Evolutionary conservation across 1,140 invertebrate genomes (phyloP), one percentile per base, ranked within the genome.

Genomic region (Lordiphosa mommai): DNA sequence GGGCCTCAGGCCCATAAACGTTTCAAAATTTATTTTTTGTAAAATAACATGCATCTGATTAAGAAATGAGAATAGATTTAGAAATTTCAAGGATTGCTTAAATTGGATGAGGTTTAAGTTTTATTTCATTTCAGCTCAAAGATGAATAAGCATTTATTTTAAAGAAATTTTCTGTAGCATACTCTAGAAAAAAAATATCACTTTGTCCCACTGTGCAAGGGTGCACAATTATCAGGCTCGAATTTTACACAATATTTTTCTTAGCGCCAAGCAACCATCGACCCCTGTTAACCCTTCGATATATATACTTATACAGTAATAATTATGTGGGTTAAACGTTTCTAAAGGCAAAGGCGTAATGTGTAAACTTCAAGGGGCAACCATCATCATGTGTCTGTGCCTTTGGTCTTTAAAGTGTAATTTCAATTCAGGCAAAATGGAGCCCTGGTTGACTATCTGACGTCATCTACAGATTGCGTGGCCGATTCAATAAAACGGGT

Each of bases 391-490:
- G 17, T 44, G 41, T 38, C 40, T 32, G 56, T 70, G 52, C n/a
- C 23, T 55, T 70, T 59, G 49, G 9, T 72, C 77, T 76, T 73
- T 69, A 65, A 69, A 73, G 64, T 51, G 67, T 58, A 63, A 52
- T 63, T 77, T 53, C 38, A 34, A 38, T 51, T 49, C 34, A 36
- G 8, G 32, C 38, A 40, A 68, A 66, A 41, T 55, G 56, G 49
- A 46, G 55, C 53, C 47, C 16, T 9, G 48, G 37, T 43, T 52
- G 48, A 46, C 47, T 69, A 84, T 68, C 77, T 84, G 77, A 84
- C 77, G 77, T 84, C 77, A 84, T 84, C 72, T 53, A 57, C 55
- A 84, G 77, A 84, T 84, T 84, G 68, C 77, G 68, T 84, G 77
- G 66, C 27, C 59, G 68, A 70, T 71, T 71, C 59, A 64, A 71